Conservation (phyloP, 2,888 invertebrate species). For the Microctonus aethiopoides region DNA sequence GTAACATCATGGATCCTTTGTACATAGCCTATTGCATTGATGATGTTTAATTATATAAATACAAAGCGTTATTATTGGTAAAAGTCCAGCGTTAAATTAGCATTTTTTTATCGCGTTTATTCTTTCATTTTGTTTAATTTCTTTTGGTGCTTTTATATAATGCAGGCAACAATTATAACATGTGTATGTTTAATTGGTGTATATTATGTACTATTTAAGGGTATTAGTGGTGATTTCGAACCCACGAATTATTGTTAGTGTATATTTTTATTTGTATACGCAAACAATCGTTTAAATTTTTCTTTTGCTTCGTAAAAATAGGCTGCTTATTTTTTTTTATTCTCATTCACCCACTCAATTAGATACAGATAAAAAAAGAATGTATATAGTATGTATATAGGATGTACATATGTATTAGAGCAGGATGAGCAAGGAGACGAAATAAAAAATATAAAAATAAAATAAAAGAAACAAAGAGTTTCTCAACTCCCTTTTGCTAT, state of each 20-base stretch:
- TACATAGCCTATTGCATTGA: too few species aligned
- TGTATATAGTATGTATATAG: background rate
- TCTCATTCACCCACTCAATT: background rate
- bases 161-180: too few species aligned
- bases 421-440: background rate
- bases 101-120: too few species aligned
- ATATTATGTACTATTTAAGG: conserved; percentile 1
- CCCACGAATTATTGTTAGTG: conserved; percentile 4
- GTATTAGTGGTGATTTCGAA: background rate
- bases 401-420: background rate
- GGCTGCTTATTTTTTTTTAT: background rate
- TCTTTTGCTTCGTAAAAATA: too few species aligned
- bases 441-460: background rate
- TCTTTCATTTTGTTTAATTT: too few species aligned
- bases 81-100: too few species aligned
- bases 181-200: conserved; percentile 31
- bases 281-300: conserved; percentile 6
- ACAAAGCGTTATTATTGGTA: too few species aligned
- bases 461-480: background rate
- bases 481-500: background rate
- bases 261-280: background rate
- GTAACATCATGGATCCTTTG: background rate
- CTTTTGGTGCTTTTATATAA: too few species aligned
- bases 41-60: too few species aligned
- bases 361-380: background rate